Evolutionary conservation across 2,888 invertebrate genomes (phyloP).

Genomic region (Eilema sororculum): DNA sequence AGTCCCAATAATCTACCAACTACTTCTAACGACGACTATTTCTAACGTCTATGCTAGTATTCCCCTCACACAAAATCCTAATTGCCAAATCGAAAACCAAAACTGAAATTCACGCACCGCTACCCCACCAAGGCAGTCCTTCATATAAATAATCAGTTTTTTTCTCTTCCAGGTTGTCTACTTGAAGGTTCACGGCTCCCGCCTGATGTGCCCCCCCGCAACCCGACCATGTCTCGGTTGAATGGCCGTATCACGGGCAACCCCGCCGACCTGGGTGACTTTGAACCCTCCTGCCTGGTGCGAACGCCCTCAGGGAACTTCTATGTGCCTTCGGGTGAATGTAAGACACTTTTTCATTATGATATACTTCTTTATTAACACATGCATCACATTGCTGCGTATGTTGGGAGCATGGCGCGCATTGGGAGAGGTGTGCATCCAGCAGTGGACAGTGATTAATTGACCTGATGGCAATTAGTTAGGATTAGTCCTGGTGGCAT

Average conservation of each 20-base stretch:
- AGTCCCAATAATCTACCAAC: too few relatives aligned
- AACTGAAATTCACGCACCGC: too few relatives aligned
- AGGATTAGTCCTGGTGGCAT: too few relatives aligned
- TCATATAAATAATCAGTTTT: slow-evolving; percentile 3
- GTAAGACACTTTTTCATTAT: slow-evolving; percentile 54
- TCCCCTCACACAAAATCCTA: neutral
- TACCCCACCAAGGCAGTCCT: neutral
- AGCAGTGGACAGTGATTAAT: too few relatives aligned
- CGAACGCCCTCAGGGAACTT: slow-evolving; percentile 97
- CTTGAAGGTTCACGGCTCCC: slow-evolving; percentile 94
- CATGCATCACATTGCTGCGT: neutral
- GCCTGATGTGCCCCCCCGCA: slow-evolving; percentile 95
- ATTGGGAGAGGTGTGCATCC: too few relatives aligned
- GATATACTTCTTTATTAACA: neutral
- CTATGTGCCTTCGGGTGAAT: slow-evolving; percentile 94
- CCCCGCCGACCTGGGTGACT: slow-evolving; percentile 92
- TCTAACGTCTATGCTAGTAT: neutral
- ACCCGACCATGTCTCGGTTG: slow-evolving; percentile 96
- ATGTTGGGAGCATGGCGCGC: too few relatives aligned
- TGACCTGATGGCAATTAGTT: too few relatives aligned
- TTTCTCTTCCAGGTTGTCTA: slow-evolving; percentile 90
- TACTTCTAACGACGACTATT: too few relatives aligned
- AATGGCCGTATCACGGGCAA: slow-evolving; percentile 95
- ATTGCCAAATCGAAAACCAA: neutral
- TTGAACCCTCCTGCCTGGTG: slow-evolving; percentile 96